Base-by-base conservation (phyloP, 1,140 invertebrate species). In the Myzus persicae region DNA sequence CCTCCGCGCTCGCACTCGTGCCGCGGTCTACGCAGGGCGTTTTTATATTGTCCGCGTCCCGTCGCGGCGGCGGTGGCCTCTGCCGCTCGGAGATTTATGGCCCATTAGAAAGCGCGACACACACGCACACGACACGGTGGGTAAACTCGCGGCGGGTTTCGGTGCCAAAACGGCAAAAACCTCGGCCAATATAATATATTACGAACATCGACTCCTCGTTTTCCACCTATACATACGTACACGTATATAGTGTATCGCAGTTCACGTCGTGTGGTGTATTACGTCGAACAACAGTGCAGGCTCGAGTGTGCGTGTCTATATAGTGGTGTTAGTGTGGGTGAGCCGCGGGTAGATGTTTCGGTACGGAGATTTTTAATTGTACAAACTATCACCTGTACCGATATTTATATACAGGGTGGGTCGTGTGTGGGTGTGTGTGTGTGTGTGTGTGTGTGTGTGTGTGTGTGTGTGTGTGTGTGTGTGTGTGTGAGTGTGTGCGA, bases 21-120 rank as follows among this genome's bases (percentile, higher is more conserved):
- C 40, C 40, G 84, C 36, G 9, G 14, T n/a, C 59, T n/a, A 9
- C 6, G 84, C 36, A 26, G 46, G 88, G 88, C 46, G 88, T 38
- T 89, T 89, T 89, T 89, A 89, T 54, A 89, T 54, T 54, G 88
- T 89, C 88, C 88, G 88, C 88, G 88, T 89, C 46, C 48, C 46
- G 48, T 54, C 48, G 46, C 36, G 46, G n/a, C 87, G 42, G 42
- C 85, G 46, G 46, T 36, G n/a, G 46, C 46, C 36, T 54, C 48
- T 46, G 88, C 36, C 36, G 18, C 88, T 54, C 46, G 36, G 4
- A 89, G 88, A 89, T 89, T 89, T 89, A 89, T 54, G 87, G 46
- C n/a, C 87, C 87, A 89, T 89, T 89, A 89, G 87, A 89, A 89
- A 89, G 87, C 46, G 87, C 46, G 87, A 89, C 87, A 89, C 87